Base-by-base conservation (phyloP, 2,797 vertebrate species). In the Silurus aristotelis region DNA sequence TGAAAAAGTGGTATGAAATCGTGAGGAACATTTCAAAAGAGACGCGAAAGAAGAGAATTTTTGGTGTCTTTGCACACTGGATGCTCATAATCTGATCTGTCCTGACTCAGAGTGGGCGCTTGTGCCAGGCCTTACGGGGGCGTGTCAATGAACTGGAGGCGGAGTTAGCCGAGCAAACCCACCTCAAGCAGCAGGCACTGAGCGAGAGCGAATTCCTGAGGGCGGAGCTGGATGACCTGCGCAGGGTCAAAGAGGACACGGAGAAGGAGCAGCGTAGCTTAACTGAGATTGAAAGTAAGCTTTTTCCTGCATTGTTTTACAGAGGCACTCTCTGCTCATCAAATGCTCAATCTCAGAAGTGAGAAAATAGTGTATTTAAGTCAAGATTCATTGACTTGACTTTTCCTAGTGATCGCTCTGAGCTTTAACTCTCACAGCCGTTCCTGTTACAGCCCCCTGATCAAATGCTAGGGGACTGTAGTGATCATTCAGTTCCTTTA, bases 241-340 rank as follows among this genome's bases (percentile, higher is more conserved):
- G 97, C 82, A 93, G 96, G 91, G 96, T 95, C 87, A 92, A 95
- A 22, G 96, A 99, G 87, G 97, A 99, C 94, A 98, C 97, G 0
- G 97, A 99, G 93, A 99, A 99, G 91, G 98, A 98, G 0, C 98
- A 99, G 93, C 94, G 96, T 86, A 98, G 96, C 92, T 92, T 99
- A 87, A 99, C 97, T 0, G 98, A 99, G 93, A 97, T 99, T 0
- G 98, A 99, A 91, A 96, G 98, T 99, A 92, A 96, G 97, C 52
- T 15, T 73, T 1, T 7, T 58, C 5, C 25, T 58, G n/a, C 25
- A 5, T 46, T 1, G n/a, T 64, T 79, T 17, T 9, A 9, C 38
- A 63, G 14, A 79, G 77, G 31, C 20, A 10, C 60, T 4, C 38
- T 38, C 38, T 38, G 17, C 43, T 79, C 25, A 6, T 79, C 58